Evolutionary conservation across 1,140 invertebrate genomes (phyloP).

Genomic region (Macrocentrus cingulum): DNA sequence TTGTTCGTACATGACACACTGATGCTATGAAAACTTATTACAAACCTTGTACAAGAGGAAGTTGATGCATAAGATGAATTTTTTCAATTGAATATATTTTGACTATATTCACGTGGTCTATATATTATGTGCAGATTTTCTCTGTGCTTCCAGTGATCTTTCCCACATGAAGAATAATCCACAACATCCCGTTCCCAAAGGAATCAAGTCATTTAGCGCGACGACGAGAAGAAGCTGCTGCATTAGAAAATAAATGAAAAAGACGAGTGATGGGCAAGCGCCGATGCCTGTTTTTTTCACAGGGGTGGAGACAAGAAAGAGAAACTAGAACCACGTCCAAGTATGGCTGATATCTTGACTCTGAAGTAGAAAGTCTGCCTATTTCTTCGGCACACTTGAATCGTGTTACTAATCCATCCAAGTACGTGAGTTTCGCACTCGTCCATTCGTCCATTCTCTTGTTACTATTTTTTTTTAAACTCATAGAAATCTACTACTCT

Average conservation of each 20-base stretch:
- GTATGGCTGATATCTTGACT: slow-evolving; percentile 31
- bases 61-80: slow-evolving; percentile 48
- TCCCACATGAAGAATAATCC: not conserved
- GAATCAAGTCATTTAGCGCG: slow-evolving; percentile 21
- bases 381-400: slow-evolving; percentile 16
- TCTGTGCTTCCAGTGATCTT: not conserved
- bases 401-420: slow-evolving; percentile 13
- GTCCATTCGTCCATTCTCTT: not conserved
- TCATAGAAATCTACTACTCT: too few species aligned
- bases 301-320: slow-evolving; percentile 30
- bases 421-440: slow-evolving; percentile 19
- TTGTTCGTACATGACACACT: too few species aligned
- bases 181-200: slow-evolving; percentile 11
- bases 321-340: slow-evolving; percentile 32
- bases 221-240: slow-evolving; percentile 9
- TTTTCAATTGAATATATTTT: slow-evolving; percentile 54
- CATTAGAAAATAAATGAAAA: slow-evolving; percentile 6
- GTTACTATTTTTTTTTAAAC: not conserved
- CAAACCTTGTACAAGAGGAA: slow-evolving; percentile 42
- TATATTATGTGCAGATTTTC: slow-evolving; percentile 16
- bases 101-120: slow-evolving; percentile 38
- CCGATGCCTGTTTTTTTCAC: slow-evolving; percentile 29
- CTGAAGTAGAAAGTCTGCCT: slow-evolving; percentile 34
- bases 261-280: slow-evolving; percentile 12
- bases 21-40: slow-evolving; percentile 34